Evolutionary conservation across 2,888 invertebrate genomes (phyloP), one percentile per base, ranked within the genome.

Genomic region (Dyspetes luteomarginatus): DNA sequence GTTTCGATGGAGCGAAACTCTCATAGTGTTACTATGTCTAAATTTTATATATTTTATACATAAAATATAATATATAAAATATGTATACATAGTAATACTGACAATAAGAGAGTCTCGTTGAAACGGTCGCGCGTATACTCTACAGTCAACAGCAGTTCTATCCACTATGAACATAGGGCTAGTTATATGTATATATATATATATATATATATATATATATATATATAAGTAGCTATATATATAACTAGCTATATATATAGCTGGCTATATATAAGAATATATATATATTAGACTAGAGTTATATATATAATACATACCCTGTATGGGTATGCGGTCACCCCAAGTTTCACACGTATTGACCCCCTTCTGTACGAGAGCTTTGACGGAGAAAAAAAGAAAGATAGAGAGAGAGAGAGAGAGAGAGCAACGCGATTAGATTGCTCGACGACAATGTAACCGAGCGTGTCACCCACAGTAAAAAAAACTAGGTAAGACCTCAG

Each of bases 311-410:
- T 48, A 17, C 4, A 48, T 58, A 52, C 73, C 75, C 41, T 84
- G 83, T 84, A 86, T 85, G 85, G 86, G 85, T 87, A 88, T 85
- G 85, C 82, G 75, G 72, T 58, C 72, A 56, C 78, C 82, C 67
- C 74, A 43, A 76, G 81, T 85, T 87, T 89, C 89, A 88, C 88
- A 88, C 88, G 87, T 88, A 86, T 64, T 84, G 79, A 80, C 82
- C 78, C 84, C 83, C 69, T 81, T 68, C 67, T 28, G 60, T 67
- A 52, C 50, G 15, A 17, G 41, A 60, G 60, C 15, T 28, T 4
- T 36, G 9, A 36, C n/a, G 36, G 19, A 65, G 56, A 79, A 81
- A 82, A 76, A 80, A 36, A 75, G 64, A 52, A 68, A 74, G 88
- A 88, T n/a, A n/a, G n/a, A n/a, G n/a, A n/a, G n/a, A n/a, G n/a